phyloP scores from a whole-genome alignment of 92 coral and sea anemone species.

The Plumapathes pennacea region DNA sequence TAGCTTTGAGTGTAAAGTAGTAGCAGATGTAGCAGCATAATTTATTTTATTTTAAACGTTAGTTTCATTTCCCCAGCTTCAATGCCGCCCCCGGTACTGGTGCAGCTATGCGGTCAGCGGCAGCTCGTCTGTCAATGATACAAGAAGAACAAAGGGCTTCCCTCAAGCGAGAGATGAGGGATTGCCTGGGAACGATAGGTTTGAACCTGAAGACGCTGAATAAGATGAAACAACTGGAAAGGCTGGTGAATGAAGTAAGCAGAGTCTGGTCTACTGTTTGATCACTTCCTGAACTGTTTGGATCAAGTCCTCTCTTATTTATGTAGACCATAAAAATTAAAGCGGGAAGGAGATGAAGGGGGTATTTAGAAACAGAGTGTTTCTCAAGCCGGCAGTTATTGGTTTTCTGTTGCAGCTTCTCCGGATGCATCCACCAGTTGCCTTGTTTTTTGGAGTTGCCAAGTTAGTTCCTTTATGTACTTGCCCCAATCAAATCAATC shows the following conservation, averaged over 20 bases:
- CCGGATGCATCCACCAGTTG: constrained; percentile 86
- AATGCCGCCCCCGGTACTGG: constrained; percentile 89
- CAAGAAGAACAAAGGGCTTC: constrained; percentile 49
- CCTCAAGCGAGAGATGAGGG: constrained; percentile 65
- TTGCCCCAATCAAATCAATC: too few relatives aligned
- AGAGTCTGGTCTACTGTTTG: too few relatives aligned
- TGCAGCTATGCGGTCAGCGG: constrained; percentile 95
- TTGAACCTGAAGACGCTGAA: constrained; percentile 75
- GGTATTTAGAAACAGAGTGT: too few relatives aligned
- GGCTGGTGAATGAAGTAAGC: constrained; percentile 75
- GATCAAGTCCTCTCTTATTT: too few relatives aligned
- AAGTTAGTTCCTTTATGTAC: constrained; percentile 64
- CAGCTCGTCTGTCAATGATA: constrained; percentile 76
- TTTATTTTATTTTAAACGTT: too few relatives aligned
- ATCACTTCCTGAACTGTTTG: too few relatives aligned
- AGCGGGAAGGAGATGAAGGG: too few relatives aligned
- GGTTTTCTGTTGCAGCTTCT: constrained; percentile 47
- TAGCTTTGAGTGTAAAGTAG: too few relatives aligned
- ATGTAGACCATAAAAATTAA: too few relatives aligned
- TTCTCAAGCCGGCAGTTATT: too few relatives aligned
- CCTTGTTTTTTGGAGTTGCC: constrained; percentile 75
- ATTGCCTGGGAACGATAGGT: constrained; percentile 70
- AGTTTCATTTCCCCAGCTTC: too few relatives aligned
- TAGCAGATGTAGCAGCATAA: too few relatives aligned
- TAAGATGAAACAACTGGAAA: constrained; percentile 78